Base-by-base conservation (phyloP, 1,140 invertebrate genomes). In the Drosophila parvula region DNA sequence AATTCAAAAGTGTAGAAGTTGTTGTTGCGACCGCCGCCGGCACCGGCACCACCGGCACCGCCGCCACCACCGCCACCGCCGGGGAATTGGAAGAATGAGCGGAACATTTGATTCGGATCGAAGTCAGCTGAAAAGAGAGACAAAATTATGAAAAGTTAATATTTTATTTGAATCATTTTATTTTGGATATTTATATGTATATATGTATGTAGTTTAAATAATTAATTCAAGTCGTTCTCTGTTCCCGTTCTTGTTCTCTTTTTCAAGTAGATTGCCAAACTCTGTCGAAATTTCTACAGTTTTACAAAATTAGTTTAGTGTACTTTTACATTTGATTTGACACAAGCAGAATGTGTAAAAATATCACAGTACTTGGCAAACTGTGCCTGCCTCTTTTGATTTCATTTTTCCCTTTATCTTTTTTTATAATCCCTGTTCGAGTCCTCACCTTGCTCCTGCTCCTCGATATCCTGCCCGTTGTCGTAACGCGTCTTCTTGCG, bases 401-500 rank as follows among this genome's bases (percentile, higher is more conserved):
- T 30, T 30, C 3, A 30, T 7, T 30, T 30, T 30, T 30, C 22
- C 1, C 22, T 22, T 22, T 22, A 22, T 22, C n/a, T n/a, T 22
- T 22, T 22, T 22, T 22, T 2, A 22, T 22, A 22, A 22, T n/a
- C n/a, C n/a, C n/a, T n/a, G n/a, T n/a, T n/a, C n/a, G n/a, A 22
- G 22, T 22, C 22, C 22, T 22, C 4, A 91, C 91, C 84, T 61
- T 89, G 79, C 51, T 84, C 84, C 57, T 92, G 92, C 73, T 94
- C 94, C 74, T 98, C 97, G 60, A 98, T 92, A 85, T 98, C 97
- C 68, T 98, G 96, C 30, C 98, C 98, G 83, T 95, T 97, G 92
- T 99, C 98, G 90, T 99, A 99, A 36, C 98, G 95, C 18, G 95
- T 94, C 78, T 97, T 95, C 92, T 99, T 99, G 79, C 97, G 97